These are phyloP conservation scores for Garrulus glandarius DNA, from an alignment of 2,797 vertebrate genomes.

Conservation along the genomic window DNA sequence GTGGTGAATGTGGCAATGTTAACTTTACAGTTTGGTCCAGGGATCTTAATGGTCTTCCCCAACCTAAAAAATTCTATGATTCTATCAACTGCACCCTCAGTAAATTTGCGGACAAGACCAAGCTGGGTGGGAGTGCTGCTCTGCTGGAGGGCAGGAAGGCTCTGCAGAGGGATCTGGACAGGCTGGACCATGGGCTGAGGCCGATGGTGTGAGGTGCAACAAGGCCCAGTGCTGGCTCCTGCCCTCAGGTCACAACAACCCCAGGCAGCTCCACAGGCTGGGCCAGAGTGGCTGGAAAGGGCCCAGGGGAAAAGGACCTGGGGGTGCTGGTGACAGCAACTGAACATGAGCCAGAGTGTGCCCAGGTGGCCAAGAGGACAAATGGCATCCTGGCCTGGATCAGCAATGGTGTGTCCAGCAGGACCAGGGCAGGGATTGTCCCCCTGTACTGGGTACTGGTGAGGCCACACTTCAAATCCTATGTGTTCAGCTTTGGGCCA, in stretches of 20 bases:
- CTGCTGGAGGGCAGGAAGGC: neutral
- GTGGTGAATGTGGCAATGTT: neutral
- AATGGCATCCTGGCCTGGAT: neutral
- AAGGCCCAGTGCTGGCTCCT: fast-evolving
- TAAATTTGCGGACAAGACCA: neutral
- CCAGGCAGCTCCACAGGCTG: neutral
- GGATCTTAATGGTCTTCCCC: neutral
- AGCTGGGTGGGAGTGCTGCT: fast-evolving
- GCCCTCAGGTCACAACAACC: neutral
- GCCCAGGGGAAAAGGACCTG: neutral
- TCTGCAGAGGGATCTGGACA: neutral
- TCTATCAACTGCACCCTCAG: neutral
- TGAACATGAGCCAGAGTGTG: neutral
- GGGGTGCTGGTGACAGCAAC: neutral
- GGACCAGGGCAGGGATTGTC: neutral
- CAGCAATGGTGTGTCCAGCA: neutral
- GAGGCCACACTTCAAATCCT: fast-evolving
- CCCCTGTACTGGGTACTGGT: neutral
- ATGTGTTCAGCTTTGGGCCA: neutral
- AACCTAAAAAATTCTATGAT: neutral
- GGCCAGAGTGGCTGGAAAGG: neutral
- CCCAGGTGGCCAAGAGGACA: neutral
- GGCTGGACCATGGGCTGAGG: neutral
- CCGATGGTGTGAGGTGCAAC: fast-evolving
- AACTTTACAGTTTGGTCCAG: neutral